Evolutionary conservation across 2,797 vertebrate genomes (phyloP).

Genomic region (Schizopygopsis pylzovi): DNA sequence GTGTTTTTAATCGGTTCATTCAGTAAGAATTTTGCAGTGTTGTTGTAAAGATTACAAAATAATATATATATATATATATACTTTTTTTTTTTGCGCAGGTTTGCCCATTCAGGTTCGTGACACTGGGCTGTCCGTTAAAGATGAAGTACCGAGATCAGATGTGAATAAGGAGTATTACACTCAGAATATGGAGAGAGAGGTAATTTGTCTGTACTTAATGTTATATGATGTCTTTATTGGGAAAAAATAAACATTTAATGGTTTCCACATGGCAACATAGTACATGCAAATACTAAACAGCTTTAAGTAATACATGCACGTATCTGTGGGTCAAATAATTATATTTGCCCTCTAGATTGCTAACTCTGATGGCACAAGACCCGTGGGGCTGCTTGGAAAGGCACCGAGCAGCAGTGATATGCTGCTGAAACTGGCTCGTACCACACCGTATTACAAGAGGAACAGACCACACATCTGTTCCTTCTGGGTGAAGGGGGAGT

Average conservation of each 20-base stretch:
- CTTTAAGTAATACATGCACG: neutral
- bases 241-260: neutral
- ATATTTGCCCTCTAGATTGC: conserved; percentile 81
- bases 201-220: conserved; percentile 55
- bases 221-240: neutral
- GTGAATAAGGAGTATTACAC: conserved; percentile 99
- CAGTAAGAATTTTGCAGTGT: neutral
- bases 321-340: neutral
- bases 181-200: conserved; percentile 99
- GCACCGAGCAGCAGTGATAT: conserved; percentile 95
- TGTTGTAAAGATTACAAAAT: neutral
- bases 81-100: conserved; percentile 73
- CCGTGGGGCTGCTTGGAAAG: conserved; percentile 92
- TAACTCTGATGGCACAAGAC: conserved; percentile 91
- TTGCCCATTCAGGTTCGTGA: conserved; percentile 98
- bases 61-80: neutral
- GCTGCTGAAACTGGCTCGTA: conserved; percentile 95
- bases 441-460: conserved; percentile 97
- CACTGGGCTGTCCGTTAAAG: conserved; percentile 91
- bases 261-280: neutral
- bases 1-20: neutral
- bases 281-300: neutral
- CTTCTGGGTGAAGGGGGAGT: conserved; percentile 99
- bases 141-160: conserved; percentile 96
- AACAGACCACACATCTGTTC: conserved; percentile 98